Base-by-base conservation (phyloP, 1,140 invertebrate genomes). In the Drosophila ambigua region DNA sequence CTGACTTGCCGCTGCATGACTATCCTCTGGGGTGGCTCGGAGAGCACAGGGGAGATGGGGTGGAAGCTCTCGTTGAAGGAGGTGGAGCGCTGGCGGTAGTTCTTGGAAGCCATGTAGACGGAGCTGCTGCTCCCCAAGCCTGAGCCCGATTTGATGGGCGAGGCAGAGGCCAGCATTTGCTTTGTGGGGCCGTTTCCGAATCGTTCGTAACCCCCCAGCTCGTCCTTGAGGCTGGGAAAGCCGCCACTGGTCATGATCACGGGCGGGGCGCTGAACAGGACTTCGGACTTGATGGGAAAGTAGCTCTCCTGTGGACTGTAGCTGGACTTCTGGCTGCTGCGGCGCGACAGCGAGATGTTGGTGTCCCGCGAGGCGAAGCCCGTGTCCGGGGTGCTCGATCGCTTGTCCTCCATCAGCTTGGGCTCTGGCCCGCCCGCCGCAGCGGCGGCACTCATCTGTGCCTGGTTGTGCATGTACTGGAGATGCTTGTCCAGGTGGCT, bases 61-160 rank as follows among this genome's bases (percentile, higher is more conserved):
- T 92, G 82, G 53, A 91, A 91, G 73, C 89, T 91, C 65, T 92
- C 91, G 7, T 90, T 92, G 35, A 92, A 92, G 13, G 91, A 92
- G 26, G 91, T 92, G 43, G 91, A 92, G 3, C 91, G 89, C 28
- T 92, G 89, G 11, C 91, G 80, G 57, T 78, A 84, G 7, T 77
- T 69, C 43, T 87, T 83, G 8, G 54, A 53, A 4, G 60, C 75
- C 39, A 63, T 71, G 58, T 90, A 90, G 8, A 90, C 77, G 0
- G 88, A 81, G 16, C 48, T 73, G 55, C 72, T 90, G 71, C 82
- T 91, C 4, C 35, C 35, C 11, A 39, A 57, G 55, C 61, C 90
- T 78, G 6, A 87, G 28, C 0, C 60, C 4, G 79, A 91, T 52
- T 91, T 90, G n/a, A 84, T 72, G 6, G 89, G 89, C 9, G 91